Evolutionary conservation across 1,140 invertebrate species (phyloP).

Genomic region (Idris sp.): DNA sequence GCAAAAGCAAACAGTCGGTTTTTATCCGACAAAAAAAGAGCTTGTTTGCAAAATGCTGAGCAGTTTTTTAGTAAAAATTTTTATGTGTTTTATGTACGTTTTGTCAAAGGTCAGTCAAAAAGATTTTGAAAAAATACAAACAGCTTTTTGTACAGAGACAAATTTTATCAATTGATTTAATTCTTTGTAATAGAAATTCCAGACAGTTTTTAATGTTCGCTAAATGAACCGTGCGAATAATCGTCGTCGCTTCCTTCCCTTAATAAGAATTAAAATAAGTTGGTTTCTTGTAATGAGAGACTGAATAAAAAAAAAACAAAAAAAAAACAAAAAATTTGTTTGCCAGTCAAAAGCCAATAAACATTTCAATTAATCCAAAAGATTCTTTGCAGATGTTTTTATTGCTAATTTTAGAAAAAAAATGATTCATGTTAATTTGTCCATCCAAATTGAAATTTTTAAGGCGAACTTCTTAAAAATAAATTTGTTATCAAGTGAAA

Average conservation of each 20-base stretch:
- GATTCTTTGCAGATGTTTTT: conserved; percentile 28
- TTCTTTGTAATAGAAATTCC: too few species aligned
- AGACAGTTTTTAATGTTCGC: conserved; percentile 3
- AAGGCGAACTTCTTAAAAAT: conserved; percentile 4
- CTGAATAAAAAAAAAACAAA: too few species aligned
- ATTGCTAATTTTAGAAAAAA: too few species aligned
- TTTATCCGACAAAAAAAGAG: conserved; percentile 34
- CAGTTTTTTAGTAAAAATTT: neutral
- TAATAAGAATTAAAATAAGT: conserved; percentile 14
- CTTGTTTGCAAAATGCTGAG: neutral
- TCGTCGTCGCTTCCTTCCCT: conserved; percentile 14
- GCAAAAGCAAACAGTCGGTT: conserved; percentile 33
- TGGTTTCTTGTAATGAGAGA: too few species aligned
- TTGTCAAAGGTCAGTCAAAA: neutral
- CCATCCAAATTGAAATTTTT: conserved; percentile 14
- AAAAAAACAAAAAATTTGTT: too few species aligned
- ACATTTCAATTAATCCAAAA: too few species aligned
- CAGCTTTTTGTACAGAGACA: too few species aligned
- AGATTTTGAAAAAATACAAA: too few species aligned
- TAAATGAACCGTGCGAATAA: conserved; percentile 45
- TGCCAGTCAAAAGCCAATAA: too few species aligned
- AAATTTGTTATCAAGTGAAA: too few species aligned
- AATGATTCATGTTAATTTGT: too few species aligned
- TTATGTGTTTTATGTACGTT: neutral
- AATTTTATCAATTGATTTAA: too few species aligned